Conservation (phyloP, 1,140 invertebrate species). For the Leucophenga varia region DNA sequence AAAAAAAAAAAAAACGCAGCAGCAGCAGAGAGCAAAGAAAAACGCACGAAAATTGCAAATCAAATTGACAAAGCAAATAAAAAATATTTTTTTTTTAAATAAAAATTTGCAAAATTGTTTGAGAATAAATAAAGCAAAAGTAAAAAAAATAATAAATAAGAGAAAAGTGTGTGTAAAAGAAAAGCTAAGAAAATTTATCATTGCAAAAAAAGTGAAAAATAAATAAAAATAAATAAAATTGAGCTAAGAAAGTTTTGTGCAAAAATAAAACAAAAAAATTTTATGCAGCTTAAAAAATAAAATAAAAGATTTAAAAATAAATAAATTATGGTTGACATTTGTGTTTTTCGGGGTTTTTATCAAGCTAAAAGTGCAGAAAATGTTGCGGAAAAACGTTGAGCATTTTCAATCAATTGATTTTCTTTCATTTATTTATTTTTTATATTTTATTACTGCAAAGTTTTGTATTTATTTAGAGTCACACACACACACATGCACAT, state of each 20-base stretch:
- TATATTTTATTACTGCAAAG: too few relatives aligned
- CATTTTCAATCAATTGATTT: conserved; percentile 3
- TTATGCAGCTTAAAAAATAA: conserved; percentile 24
- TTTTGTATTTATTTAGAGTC: too few relatives aligned
- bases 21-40: too few relatives aligned
- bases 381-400: too few relatives aligned
- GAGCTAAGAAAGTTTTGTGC: conserved; percentile 4
- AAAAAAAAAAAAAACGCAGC: too few relatives aligned
- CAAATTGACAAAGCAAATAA: conserved; percentile 12
- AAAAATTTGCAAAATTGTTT: conserved; percentile 20
- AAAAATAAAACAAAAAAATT: conserved; percentile 11
- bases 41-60: conserved; percentile 10
- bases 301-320: too few relatives aligned
- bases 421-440: too few relatives aligned
- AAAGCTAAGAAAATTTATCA: conserved; percentile 31
- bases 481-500: too few relatives aligned
- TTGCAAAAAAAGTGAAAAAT: conserved; percentile 33
- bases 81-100: conserved; percentile 18
- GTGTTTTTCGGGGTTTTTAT: too few relatives aligned
- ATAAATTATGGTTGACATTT: too few relatives aligned
- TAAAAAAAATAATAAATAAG: conserved; percentile 3
- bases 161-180: conserved; percentile 16
- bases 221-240: conserved; percentile 41
- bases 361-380: conserved; percentile 50
- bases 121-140: conserved; percentile 16